Evolutionary conservation across 2,797 vertebrate species (phyloP).

Genomic region (Sparus aurata): DNA sequence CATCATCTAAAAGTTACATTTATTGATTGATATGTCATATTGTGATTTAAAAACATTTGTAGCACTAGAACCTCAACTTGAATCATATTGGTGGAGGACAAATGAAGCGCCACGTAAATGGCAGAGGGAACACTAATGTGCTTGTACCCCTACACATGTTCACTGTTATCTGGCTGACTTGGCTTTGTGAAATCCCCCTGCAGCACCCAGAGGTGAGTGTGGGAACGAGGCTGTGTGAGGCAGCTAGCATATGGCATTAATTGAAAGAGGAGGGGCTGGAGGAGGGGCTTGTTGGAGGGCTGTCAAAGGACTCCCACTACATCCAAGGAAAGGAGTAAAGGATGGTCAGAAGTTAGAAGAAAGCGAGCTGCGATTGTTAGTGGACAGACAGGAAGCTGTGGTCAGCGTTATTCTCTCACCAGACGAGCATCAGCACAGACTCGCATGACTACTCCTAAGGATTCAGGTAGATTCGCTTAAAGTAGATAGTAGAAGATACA

Average conservation of each 20-base stretch:
- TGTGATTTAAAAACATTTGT: no score
- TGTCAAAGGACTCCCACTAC: slow-evolving; percentile 21
- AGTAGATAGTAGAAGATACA: background rate
- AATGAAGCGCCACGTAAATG: no score
- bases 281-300: slow-evolving; percentile 55
- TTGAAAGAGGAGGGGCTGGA: slow-evolving; percentile 55
- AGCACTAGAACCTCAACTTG: no score
- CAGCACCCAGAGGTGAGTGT: slow-evolving; percentile 30
- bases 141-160: background rate
- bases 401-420: background rate
- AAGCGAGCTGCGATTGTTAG: background rate
- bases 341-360: slow-evolving; percentile 41
- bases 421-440: background rate
- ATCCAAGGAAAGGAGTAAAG: slow-evolving; percentile 11
- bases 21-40: no score
- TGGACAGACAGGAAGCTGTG: background rate
- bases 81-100: no score
- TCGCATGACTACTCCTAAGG: slow-evolving; percentile 29
- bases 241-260: slow-evolving; percentile 56
- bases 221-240: background rate
- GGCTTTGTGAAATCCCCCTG: slow-evolving; percentile 15
- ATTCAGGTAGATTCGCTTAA: background rate
- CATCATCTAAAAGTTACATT: no score
- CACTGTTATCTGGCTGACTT: background rate
- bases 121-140: no score